Conservation (phyloP, 2,888 invertebrate genomes). For the Drosophila kanekoi region DNA sequence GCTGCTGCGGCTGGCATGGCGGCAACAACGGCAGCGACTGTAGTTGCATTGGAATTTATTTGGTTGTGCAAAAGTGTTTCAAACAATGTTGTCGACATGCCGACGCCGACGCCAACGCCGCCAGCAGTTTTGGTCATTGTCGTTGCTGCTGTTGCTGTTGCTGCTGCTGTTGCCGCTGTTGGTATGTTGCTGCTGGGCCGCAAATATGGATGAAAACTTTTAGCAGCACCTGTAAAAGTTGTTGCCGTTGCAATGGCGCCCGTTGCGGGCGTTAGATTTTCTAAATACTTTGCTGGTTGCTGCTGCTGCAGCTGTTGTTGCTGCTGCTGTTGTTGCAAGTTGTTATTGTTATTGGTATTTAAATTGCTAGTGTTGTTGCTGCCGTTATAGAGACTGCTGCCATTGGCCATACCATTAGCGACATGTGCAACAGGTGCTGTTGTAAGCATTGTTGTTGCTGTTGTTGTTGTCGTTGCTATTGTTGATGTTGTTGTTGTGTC, state of each 20-base stretch:
- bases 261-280: constrained; percentile 67
- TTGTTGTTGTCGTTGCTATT: constrained; percentile 44
- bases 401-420: constrained; percentile 72
- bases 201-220: constrained; percentile 82
- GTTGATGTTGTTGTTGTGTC: constrained; percentile 29
- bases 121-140: constrained; percentile 53
- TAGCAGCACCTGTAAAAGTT: constrained; percentile 74
- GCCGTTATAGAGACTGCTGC: constrained; percentile 58
- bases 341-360: constrained; percentile 76
- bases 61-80: constrained; percentile 82
- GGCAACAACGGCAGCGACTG: constrained; percentile 42
- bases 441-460: constrained; percentile 71
- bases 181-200: constrained; percentile 62
- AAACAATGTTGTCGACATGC: constrained; percentile 77
- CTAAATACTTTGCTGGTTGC: constrained; percentile 69
- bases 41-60: constrained; percentile 81
- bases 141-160: constrained; percentile 37
- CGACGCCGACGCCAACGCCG: constrained; percentile 35
- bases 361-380: constrained; percentile 75
- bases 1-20: constrained; percentile 36
- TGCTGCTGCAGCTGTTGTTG: constrained; percentile 51
- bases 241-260: constrained; percentile 69
- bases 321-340: constrained; percentile 51
- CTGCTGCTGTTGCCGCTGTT: constrained; percentile 26
- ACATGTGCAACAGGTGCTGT: constrained; percentile 78